Percentiles rank a stretch among this genome's conserved stretches.
phyloP scores from a whole-genome alignment of 2,113 vertebrate species.

The Cynopterus brachyotis region DNA sequence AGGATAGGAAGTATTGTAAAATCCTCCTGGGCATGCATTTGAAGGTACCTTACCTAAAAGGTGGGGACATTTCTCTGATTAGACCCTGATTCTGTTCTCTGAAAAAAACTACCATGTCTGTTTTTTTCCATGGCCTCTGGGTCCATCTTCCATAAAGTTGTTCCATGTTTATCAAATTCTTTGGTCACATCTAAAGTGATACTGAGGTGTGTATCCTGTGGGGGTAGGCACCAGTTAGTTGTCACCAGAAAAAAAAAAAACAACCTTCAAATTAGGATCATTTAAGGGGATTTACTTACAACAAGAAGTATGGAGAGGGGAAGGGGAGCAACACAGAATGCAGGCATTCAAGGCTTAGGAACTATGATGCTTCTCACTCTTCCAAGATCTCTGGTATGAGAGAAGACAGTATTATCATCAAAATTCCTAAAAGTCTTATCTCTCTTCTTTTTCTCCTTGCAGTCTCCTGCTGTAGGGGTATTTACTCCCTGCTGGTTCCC shows the following conservation, averaged over 20 bases:
- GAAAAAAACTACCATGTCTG: background rate
- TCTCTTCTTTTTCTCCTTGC: background rate
- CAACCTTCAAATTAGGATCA: background rate
- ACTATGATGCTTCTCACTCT: background rate
- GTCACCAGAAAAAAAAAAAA: background rate
- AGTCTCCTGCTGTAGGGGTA: accelerated
- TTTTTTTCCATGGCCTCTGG: background rate
- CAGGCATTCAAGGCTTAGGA: background rate
- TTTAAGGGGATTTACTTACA: background rate
- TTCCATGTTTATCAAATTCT: background rate
- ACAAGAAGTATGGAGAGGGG: background rate
- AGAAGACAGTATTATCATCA: background rate
- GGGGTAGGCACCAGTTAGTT: no score
- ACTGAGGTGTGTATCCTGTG: accelerated
- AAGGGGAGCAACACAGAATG: background rate
- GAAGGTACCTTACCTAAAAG: background rate
- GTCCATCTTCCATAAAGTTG: background rate
- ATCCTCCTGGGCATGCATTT: background rate
- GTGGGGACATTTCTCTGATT: background rate
- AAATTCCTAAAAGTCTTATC: background rate
- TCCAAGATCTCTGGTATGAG: background rate
- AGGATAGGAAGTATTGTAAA: background rate
- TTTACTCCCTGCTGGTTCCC: background rate
- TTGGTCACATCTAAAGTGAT: background rate
- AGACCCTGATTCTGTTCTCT: background rate